Conservation (phyloP, 2,797 vertebrate genomes). For the Paedocypris micromegethes region DNA sequence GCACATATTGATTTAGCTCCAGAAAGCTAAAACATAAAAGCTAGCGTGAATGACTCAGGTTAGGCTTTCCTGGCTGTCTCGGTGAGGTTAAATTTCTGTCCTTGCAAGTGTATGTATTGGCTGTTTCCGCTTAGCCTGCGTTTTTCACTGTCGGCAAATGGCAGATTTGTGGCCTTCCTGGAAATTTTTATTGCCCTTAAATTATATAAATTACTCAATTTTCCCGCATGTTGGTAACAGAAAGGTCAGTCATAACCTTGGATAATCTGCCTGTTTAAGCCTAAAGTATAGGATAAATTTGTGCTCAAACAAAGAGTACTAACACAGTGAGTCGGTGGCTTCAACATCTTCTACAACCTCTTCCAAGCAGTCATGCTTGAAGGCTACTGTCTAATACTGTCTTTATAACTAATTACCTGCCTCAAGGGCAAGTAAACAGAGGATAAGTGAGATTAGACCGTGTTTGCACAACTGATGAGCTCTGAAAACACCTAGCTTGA, state of each 20-base stretch:
- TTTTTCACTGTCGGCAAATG: constrained; percentile 51
- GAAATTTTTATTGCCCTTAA: constrained; percentile 4
- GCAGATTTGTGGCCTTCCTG: constrained; percentile 36
- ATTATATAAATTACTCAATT: constrained; percentile 27
- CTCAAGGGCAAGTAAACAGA: constrained; percentile 17
- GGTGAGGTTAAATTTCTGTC: not conserved
- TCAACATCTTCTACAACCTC: not conserved
- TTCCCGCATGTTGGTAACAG: constrained; percentile 9
- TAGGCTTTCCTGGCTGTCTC: too few relatives aligned
- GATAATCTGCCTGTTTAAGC: constrained; percentile 6
- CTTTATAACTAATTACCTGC: constrained; percentile 40
- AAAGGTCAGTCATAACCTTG: constrained; percentile 14
- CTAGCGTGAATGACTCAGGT: too few relatives aligned
- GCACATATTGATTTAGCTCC: too few relatives aligned
- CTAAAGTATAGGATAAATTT: not conserved
- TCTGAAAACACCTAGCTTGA: constrained; percentile 9
- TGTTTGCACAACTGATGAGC: constrained; percentile 33
- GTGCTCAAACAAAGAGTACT: not conserved
- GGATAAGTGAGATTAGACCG: constrained; percentile 22
- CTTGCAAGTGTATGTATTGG: constrained; percentile 43
- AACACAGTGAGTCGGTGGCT: constrained; percentile 6
- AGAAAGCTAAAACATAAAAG: too few relatives aligned
- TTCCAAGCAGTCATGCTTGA: constrained; percentile 15
- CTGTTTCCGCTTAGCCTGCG: constrained; percentile 29
- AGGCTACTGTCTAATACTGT: constrained; percentile 33